Percentiles rank a stretch among this genome's conserved stretches.
These are phyloP conservation scores for Melipona beecheii DNA, from an alignment of 2,888 invertebrate species.

Conservation along the genomic window DNA sequence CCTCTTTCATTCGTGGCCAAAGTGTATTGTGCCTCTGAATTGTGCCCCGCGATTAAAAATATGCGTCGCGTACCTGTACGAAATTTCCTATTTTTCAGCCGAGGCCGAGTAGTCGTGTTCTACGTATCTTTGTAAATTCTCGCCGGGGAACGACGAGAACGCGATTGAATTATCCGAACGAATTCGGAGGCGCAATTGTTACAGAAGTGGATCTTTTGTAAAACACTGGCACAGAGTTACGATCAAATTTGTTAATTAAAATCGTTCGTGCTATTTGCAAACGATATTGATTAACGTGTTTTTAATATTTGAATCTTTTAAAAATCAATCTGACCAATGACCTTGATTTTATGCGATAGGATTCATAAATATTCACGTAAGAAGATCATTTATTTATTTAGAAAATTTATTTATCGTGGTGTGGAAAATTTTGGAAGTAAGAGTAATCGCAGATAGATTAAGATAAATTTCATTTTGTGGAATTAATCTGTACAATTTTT, in stretches of 20 bases:
- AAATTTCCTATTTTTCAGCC: constrained; percentile 40
- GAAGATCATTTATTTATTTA: not conserved
- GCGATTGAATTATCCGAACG: not conserved
- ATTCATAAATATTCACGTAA: not conserved
- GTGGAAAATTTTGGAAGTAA: not conserved
- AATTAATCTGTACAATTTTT: not conserved
- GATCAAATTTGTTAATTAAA: not conserved
- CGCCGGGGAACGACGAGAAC: not conserved
- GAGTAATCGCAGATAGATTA: not conserved
- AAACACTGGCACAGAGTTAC: not conserved
- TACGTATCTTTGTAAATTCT: constrained; percentile 18
- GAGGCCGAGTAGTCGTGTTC: constrained; percentile 3
- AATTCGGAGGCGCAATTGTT: not conserved
- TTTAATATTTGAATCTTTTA: not conserved
- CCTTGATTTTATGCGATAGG: not conserved
- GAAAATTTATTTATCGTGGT: not conserved
- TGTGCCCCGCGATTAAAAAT: constrained; percentile 31
- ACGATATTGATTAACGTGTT: not conserved
- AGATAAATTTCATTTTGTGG: not conserved
- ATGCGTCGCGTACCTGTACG: constrained; percentile 16
- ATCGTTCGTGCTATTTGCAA: not conserved
- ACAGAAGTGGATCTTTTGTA: not conserved
- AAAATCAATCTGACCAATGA: not conserved
- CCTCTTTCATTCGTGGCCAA: constrained; percentile 43
- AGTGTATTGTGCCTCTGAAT: constrained; percentile 39